These are phyloP conservation scores for Drosophila subobscura DNA, from an alignment of 1,140 invertebrate species.

Conservation along the genomic window DNA sequence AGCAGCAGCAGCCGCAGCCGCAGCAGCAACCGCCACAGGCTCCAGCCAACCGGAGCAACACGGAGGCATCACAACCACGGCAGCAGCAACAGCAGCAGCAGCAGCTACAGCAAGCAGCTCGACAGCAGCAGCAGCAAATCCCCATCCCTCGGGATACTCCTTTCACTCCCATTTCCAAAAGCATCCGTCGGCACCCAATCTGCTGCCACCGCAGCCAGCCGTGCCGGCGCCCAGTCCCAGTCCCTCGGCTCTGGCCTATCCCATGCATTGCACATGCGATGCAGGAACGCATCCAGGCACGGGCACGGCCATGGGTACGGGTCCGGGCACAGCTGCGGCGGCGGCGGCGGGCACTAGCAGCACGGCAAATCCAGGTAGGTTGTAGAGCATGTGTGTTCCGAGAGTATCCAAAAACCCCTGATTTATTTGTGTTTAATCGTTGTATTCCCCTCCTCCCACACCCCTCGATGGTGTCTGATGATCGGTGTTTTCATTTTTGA, in stretches of 20 bases:
- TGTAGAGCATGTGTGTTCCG: slow-evolving; percentile 80
- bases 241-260: slow-evolving; percentile 80
- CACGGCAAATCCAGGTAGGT: slow-evolving; percentile 83
- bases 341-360: slow-evolving; percentile 47
- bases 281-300: slow-evolving; percentile 54
- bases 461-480: slow-evolving; percentile 44
- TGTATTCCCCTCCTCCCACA: slow-evolving; percentile 31
- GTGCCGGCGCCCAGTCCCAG: slow-evolving; percentile 76
- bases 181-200: slow-evolving; percentile 79
- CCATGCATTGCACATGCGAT: slow-evolving; percentile 82
- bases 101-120: slow-evolving; percentile 24
- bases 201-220: slow-evolving; percentile 69
- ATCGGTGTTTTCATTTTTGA: slow-evolving; percentile 25
- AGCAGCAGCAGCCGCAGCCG: slow-evolving; percentile 16
- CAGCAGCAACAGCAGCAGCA: slow-evolving; percentile 8
- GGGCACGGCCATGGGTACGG: slow-evolving; percentile 43
- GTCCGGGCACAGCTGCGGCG: slow-evolving; percentile 38
- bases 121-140: slow-evolving; percentile 39
- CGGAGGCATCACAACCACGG: too few species aligned
- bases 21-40: slow-evolving; percentile 5
- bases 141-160: slow-evolving; percentile 39
- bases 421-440: slow-evolving; percentile 10
- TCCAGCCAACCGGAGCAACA: too few species aligned
- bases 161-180: slow-evolving; percentile 82
- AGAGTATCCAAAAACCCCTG: neutral